These are phyloP conservation scores for Tenthredo notha DNA, from an alignment of 2,888 invertebrate species.

Conservation along the genomic window DNA sequence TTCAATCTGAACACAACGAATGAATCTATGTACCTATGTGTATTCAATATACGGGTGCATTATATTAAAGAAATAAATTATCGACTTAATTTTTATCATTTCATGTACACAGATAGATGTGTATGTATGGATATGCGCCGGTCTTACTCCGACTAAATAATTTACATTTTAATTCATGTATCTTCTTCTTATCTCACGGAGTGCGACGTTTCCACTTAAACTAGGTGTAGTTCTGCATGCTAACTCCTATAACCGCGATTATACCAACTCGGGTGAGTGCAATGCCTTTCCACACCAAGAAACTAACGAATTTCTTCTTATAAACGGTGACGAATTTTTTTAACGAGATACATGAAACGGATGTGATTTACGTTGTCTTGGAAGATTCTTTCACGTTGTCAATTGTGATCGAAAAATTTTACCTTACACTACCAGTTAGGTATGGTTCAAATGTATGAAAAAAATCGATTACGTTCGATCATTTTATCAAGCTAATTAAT, in stretches of 20 bases:
- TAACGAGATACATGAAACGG: not conserved
- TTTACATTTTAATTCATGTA: conserved; percentile 37
- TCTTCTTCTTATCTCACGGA: conserved; percentile 5
- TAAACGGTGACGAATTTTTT: not conserved
- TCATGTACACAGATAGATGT: not conserved
- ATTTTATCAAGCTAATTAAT: not conserved
- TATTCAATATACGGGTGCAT: not conserved
- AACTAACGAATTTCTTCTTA: not conserved
- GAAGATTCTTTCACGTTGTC: not conserved
- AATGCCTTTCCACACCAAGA: not conserved
- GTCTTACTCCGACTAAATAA: conserved; percentile 1
- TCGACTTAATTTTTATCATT: not conserved
- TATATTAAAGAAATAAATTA: not conserved
- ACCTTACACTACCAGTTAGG: not conserved
- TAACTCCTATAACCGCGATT: not conserved
- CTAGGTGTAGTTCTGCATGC: conserved; percentile 20
- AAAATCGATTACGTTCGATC: conserved; percentile 8
- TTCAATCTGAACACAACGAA: not conserved
- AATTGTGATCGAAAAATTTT: not conserved
- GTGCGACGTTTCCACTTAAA: conserved; percentile 1
- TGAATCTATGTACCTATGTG: not conserved
- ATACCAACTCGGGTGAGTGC: not conserved
- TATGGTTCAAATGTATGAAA: not conserved
- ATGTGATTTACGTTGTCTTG: not conserved
- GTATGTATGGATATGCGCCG: not conserved